Base-by-base conservation (phyloP, 2,797 vertebrate genomes). In the Silurus aristotelis region DNA sequence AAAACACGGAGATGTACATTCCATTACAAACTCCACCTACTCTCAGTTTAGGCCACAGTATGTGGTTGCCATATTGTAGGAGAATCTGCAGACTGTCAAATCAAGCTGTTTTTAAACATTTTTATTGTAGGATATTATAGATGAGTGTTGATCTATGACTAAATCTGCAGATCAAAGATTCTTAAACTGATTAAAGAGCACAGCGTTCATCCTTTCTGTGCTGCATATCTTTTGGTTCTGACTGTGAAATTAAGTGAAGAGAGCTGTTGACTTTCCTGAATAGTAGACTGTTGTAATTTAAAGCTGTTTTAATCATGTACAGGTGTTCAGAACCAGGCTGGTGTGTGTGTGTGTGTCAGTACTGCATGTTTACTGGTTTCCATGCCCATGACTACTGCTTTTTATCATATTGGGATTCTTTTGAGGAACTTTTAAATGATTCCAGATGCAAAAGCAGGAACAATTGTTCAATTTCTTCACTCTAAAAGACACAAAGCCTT, bases 31-130 rank as follows among this genome's bases (percentile, higher is more conserved):
- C 60, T 22, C 60, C 83, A 38, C 72, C 72, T 27, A 64, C 25
- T 38, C n/a, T 4, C 20, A 17, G 4, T 56, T 31, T 55, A 20
- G 14, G 10, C 25, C 55, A 10, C 56, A 55, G 46, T 55, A 15
- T 84, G 25, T 17, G 83, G 83, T 84, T 84, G 83, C 83, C 72
- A 84, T 55, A 31, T 84, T 56, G 25, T 12, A 15, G 3, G 3
- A 38, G 1, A 76, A 66, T 13, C 58, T 64, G 10, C 38, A 61
- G 12, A 58, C 73, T 12, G 15, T 31, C 14, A 55, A 25, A 75
- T 25, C 46, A 52, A 52, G 19, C 31, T 58, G 19, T 14, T 66
- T 72, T 0, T 71, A 46, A 22, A 55, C 8, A 7, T 22, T 55
- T 75, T 71, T 46, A 46, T 22, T 10, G 20, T 13, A 10, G 3